Evolutionary conservation across 2,113 vertebrate genomes (phyloP), one percentile per base, ranked within the genome.

Genomic region (Cranoglanis bouderius): DNA sequence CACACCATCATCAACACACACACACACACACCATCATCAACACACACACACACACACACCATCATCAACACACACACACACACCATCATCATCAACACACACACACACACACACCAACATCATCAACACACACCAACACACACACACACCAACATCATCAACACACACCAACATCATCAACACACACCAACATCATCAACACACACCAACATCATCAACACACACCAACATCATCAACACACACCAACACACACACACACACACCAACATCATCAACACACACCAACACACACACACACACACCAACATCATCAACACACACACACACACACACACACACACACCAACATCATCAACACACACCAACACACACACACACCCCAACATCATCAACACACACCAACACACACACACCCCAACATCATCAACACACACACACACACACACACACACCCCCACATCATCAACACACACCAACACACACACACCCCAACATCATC

Each of bases 391-490:
- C n/a, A n/a, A 29, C 6, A 13, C 29, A 65, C 1, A 8, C 19
- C n/a, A n/a, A 18, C 32, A 70, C 4, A 70, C 9, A 8, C 14
- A 43, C 40, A 43, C 40, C 40, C n/a, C n/a, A n/a, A n/a, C n/a
- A 43, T 43, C 40, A 43, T 3, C 40, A 43, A 87, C 91, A 75
- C 72, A 82, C 7, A 67, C 32, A 55, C 10, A 85, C 14, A 70
- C 29, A 29, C 6, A 13, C 29, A 65, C 1, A 8, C 19, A 18
- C 32, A 70, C 4, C 35, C 9, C 16, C 14, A 43, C 40, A 43
- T 4, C 40, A 43, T 43, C 40, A 43, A 43, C 40, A 43, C n/a
- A n/a, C n/a, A 99, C 92, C 98, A 99, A 87, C 91, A 75, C 72
- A 82, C 7, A 67, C 32, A 55, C 10, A 85, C 14, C n/a, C n/a